Evolutionary conservation across 2,888 invertebrate species (phyloP).

Genomic region (Cheilosia pagana): DNA sequence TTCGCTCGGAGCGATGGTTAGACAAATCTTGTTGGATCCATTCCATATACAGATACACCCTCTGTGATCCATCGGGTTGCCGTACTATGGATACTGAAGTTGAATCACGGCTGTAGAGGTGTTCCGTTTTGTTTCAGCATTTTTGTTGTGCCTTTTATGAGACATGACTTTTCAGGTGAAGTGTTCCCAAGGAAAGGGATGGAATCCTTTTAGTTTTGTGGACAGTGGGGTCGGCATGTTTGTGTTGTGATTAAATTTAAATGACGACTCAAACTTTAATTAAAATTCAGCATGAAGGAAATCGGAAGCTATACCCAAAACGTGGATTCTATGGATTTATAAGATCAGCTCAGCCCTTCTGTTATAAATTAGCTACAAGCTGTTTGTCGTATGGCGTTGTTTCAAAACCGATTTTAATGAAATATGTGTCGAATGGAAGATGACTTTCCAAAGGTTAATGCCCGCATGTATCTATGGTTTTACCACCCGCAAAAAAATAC

Average conservation of each 20-base stretch:
- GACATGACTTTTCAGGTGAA: slow-evolving; percentile 16
- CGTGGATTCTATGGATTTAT: no score
- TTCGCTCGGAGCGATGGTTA: slow-evolving; percentile 50
- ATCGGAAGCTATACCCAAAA: no score
- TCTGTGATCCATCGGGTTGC: slow-evolving; percentile 37
- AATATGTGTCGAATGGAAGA: no score
- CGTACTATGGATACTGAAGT: slow-evolving; percentile 27
- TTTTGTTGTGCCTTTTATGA: slow-evolving; percentile 5
- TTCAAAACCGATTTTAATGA: no score
- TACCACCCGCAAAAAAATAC: no score
- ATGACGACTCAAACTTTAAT: neutral
- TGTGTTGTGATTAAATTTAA: neutral
- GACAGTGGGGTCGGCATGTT: slow-evolving; percentile 1
- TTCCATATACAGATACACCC: slow-evolving; percentile 28
- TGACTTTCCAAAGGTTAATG: no score
- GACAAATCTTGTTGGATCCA: slow-evolving; percentile 52
- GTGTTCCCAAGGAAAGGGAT: slow-evolving; percentile 4
- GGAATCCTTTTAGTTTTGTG: neutral
- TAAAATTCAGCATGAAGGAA: no score
- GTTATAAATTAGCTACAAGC: no score
- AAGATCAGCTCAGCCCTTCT: no score
- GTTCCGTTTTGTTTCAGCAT: slow-evolving; percentile 17
- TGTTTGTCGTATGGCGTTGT: no score
- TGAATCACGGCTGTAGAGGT: slow-evolving; percentile 15
- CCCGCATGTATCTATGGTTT: no score